Conservation (phyloP, 2,113 vertebrate species). For the Indicator maculatus region DNA sequence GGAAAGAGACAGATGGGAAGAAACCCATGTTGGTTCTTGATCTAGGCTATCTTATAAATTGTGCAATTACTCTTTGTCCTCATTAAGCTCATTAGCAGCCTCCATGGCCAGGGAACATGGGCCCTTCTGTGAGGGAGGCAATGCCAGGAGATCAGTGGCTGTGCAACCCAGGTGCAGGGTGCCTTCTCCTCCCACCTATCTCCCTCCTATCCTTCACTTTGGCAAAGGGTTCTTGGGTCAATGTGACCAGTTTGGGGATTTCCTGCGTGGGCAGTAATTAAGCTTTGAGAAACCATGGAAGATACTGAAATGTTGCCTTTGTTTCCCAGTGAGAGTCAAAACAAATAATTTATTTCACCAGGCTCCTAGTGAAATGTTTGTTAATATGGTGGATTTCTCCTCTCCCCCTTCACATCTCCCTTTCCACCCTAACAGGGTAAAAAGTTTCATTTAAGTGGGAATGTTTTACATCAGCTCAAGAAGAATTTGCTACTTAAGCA, state of each 20-base stretch:
- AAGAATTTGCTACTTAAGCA: not conserved
- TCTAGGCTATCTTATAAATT: not conserved
- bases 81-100: not conserved
- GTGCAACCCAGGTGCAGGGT: fast-evolving
- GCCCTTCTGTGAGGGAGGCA: not conserved
- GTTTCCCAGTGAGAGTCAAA: not conserved
- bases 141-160: not conserved
- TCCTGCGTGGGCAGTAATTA: not conserved
- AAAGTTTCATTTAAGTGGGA: not conserved
- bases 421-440: not conserved
- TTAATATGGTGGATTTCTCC: not conserved
- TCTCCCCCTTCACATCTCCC: fast-evolving
- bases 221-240: not conserved
- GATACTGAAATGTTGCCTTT: not conserved
- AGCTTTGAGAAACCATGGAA: not conserved
- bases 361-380: not conserved
- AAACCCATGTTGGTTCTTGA: not conserved
- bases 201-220: not conserved
- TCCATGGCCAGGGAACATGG: not conserved
- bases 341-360: not conserved
- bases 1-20: not conserved
- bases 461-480: not conserved
- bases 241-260: not conserved
- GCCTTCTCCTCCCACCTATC: not conserved
- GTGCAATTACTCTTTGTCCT: not conserved